Conservation (phyloP, 2,113 vertebrate species). For the Trichomycterus rosablanca region DNA sequence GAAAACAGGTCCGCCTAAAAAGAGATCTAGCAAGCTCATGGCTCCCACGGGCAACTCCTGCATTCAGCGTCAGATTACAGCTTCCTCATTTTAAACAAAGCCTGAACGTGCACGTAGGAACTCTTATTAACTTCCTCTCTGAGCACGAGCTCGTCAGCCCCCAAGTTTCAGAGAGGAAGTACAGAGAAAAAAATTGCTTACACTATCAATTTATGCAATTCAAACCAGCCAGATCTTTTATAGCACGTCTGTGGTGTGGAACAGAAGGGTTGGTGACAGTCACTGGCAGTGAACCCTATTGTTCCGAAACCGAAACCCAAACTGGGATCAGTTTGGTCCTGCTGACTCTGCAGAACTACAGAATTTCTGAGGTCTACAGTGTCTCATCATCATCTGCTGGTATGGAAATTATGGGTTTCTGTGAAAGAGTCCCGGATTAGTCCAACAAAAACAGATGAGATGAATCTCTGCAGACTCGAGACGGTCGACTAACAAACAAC, state of each 20-base stretch:
- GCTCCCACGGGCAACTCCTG: background rate
- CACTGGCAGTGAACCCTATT: background rate
- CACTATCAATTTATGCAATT: no score
- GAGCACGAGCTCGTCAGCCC: background rate
- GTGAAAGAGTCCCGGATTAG: background rate
- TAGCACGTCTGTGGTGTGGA: background rate
- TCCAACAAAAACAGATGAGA: background rate
- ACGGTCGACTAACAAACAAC: background rate
- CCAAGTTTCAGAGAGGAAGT: constrained; percentile 9
- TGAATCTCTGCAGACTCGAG: no score
- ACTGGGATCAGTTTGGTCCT: background rate
- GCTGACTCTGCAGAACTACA: background rate
- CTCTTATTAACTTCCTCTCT: constrained; percentile 24
- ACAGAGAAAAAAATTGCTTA: background rate
- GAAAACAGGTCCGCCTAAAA: no score
- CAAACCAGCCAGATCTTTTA: no score
- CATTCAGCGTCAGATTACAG: background rate
- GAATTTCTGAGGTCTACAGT: background rate
- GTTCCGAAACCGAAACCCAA: background rate
- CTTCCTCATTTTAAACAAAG: constrained; percentile 11
- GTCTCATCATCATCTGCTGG: background rate
- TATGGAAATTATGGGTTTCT: background rate
- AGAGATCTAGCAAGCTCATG: background rate
- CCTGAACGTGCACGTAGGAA: constrained; percentile 21
- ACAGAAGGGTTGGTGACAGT: background rate